Evolutionary conservation across 2,113 vertebrate species (phyloP).

Genomic region (Erythrocebus patas): DNA sequence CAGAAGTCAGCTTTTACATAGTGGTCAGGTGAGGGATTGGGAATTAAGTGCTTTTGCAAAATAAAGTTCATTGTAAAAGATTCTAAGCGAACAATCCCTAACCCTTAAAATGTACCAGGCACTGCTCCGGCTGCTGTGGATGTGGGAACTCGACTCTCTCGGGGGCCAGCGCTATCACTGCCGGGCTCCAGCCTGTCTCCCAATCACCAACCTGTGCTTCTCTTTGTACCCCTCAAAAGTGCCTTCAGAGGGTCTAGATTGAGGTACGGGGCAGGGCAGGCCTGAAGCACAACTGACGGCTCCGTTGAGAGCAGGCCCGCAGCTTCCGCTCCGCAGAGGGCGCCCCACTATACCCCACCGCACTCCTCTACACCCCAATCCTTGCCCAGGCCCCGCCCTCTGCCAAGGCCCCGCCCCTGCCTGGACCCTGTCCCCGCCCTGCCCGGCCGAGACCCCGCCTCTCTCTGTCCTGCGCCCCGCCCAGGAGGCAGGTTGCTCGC

Average conservation of each 20-base stretch:
- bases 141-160: too few species aligned
- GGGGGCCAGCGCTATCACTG: neutral
- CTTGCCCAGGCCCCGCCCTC: neutral
- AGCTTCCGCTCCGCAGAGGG: too few species aligned
- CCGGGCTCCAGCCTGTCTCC: neutral
- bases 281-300: too few species aligned
- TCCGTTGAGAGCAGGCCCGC: accelerated
- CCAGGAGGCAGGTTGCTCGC: too few species aligned
- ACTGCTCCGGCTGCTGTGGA: too few species aligned
- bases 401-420: accelerated
- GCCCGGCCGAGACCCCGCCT: neutral
- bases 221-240: neutral
- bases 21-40: constrained; percentile 80
- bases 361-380: accelerated
- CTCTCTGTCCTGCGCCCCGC: neutral
- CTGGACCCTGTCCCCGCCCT: neutral
- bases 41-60: neutral
- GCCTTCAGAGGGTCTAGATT: too few species aligned
- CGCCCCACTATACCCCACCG: accelerated
- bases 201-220: too few species aligned
- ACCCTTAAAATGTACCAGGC: neutral
- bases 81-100: neutral
- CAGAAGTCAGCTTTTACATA: constrained; percentile 82
- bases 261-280: neutral
- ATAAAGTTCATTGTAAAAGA: neutral